These are phyloP conservation scores for Melanocharis versteri DNA, from an alignment of 2,113 vertebrate species.

Conservation along the genomic window DNA sequence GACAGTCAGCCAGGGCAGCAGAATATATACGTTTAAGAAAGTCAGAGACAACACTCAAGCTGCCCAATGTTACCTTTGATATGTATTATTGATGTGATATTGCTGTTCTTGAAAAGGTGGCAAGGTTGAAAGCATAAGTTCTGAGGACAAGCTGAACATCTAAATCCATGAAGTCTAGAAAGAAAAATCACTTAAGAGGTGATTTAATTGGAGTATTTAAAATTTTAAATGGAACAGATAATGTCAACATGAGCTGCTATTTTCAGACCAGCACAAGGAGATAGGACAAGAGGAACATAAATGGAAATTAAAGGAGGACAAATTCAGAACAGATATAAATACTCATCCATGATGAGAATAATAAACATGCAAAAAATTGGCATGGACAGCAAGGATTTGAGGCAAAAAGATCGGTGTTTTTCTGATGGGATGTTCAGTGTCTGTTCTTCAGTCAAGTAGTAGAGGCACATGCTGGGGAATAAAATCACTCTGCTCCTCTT, in stretches of 20 bases:
- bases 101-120: slow-evolving; percentile 47
- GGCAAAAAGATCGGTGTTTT: neutral
- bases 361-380: slow-evolving; percentile 35
- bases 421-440: neutral
- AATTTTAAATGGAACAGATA: slow-evolving; percentile 63
- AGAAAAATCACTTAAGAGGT: slow-evolving; percentile 56
- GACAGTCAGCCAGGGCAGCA: neutral
- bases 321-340: slow-evolving; percentile 57
- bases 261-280: slow-evolving; percentile 56
- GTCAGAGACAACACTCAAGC: slow-evolving; percentile 16
- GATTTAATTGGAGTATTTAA: slow-evolving; percentile 69
- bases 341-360: slow-evolving; percentile 55
- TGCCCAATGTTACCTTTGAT: neutral
- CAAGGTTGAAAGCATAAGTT: slow-evolving; percentile 61
- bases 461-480: neutral
- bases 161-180: slow-evolving; percentile 40
- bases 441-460: neutral
- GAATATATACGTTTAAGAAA: neutral
- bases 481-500: neutral
- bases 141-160: slow-evolving; percentile 47
- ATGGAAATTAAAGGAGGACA: slow-evolving; percentile 64
- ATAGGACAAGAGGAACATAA: slow-evolving; percentile 56
- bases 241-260: slow-evolving; percentile 61
- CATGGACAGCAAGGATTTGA: slow-evolving; percentile 6
- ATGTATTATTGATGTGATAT: slow-evolving; percentile 48